Conservation (phyloP, 2,888 invertebrate genomes). For the Uropetala carovei region DNA sequence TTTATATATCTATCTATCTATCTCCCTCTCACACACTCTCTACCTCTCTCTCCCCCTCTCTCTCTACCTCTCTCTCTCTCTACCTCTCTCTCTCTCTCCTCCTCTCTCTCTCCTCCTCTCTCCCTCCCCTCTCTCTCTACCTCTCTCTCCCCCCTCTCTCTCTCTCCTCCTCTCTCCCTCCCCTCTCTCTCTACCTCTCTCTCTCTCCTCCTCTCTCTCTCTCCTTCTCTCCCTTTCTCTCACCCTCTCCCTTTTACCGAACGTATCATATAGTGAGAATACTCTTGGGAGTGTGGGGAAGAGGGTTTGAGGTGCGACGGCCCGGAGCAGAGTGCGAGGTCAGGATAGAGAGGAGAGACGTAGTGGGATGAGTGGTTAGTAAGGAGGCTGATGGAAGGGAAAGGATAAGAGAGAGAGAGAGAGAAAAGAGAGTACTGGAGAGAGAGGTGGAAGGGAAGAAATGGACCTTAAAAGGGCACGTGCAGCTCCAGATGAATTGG, state of each 20-base stretch:
- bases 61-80: too few species aligned
- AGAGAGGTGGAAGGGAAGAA: background rate
- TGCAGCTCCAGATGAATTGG: slow-evolving; percentile 19
- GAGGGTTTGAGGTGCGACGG: background rate
- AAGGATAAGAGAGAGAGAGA: background rate
- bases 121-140: background rate
- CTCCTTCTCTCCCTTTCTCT: background rate
- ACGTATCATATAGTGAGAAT: background rate
- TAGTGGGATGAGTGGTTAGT: background rate
- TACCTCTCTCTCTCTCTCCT: background rate
- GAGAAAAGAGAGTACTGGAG: background rate
- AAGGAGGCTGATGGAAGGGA: background rate
- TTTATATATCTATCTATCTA: slow-evolving; percentile 63
- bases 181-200: background rate
- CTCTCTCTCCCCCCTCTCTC: background rate
- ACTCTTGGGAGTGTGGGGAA: background rate
- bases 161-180: background rate
- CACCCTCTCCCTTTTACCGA: background rate
- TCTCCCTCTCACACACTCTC: background rate
- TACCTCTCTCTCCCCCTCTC: too few species aligned
- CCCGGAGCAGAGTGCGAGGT: background rate
- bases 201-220: background rate
- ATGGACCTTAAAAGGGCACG: background rate
- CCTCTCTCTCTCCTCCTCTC: background rate
- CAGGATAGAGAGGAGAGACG: too few species aligned